Evolutionary conservation across 2,797 vertebrate genomes (phyloP).

Genomic region (Tokudaia muenninki): DNA sequence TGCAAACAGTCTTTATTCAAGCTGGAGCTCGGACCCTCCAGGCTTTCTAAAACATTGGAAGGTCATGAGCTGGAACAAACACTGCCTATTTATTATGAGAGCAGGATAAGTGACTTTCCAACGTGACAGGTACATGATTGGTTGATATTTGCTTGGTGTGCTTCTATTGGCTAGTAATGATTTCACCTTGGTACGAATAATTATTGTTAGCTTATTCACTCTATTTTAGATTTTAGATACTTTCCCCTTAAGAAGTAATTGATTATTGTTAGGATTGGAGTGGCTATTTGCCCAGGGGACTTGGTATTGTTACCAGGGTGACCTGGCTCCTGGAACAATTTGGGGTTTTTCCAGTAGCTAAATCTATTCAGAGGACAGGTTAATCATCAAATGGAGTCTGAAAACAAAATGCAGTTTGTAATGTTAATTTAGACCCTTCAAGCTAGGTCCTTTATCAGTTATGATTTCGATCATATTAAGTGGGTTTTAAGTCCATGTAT

Average conservation of each 20-base stretch:
- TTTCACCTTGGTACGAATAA: background rate
- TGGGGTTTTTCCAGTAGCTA: background rate
- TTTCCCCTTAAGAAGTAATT: background rate
- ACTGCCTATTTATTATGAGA: background rate
- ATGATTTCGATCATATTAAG: background rate
- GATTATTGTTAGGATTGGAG: background rate
- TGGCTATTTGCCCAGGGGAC: background rate
- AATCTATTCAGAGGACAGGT: background rate
- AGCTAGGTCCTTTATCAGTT: background rate
- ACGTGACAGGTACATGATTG: background rate
- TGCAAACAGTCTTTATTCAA: no score
- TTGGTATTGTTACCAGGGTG: background rate
- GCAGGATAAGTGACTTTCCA: background rate
- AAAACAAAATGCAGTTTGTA: background rate
- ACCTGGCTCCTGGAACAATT: background rate
- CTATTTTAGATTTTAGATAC: background rate
- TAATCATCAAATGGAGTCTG: background rate
- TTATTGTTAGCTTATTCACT: background rate
- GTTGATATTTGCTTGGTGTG: background rate
- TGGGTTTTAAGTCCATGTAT: background rate
- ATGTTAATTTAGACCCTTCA: background rate
- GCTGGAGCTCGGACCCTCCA: no score
- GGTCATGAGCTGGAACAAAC: no score
- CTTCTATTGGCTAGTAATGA: background rate
- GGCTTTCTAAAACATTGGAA: no score